Conservation (phyloP, 2,888 invertebrate species). For the Embidobia sp. region DNA sequence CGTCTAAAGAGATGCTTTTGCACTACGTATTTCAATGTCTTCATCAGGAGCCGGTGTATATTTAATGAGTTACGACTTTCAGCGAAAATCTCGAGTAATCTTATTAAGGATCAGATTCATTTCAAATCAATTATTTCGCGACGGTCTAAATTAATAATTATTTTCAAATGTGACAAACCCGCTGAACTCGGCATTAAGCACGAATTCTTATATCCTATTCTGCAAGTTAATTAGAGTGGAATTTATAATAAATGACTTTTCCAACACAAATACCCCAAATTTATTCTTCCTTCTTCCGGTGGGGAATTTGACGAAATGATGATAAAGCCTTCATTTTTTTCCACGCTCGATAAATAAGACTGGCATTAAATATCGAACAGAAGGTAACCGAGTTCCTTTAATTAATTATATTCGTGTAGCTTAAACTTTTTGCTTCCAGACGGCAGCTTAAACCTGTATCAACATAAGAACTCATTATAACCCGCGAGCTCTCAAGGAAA, state of each 20-base stretch:
- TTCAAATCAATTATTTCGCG: slow-evolving; percentile 32
- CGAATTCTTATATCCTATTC: not conserved
- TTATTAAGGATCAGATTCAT: slow-evolving; percentile 34
- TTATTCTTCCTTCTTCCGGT: too few species aligned
- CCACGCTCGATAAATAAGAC: not conserved
- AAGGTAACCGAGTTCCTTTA: too few species aligned
- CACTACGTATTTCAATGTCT: slow-evolving; percentile 33
- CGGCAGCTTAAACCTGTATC: too few species aligned
- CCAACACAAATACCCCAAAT: too few species aligned
- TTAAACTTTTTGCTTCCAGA: too few species aligned
- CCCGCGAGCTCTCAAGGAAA: not conserved
- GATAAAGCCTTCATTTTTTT: too few species aligned
- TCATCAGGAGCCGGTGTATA: slow-evolving; percentile 40
- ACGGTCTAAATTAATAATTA: not conserved
- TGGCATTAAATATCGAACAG: too few species aligned
- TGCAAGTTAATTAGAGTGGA: not conserved
- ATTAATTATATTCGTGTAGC: too few species aligned
- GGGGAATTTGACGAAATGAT: too few species aligned
- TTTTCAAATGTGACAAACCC: not conserved
- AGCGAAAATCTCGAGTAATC: slow-evolving; percentile 29
- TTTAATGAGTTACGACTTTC: slow-evolving; percentile 39
- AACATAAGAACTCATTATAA: too few species aligned
- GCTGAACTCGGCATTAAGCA: not conserved
- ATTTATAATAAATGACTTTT: not conserved
- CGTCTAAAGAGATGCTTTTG: slow-evolving; percentile 27